These are phyloP conservation scores for Antheraea assamensis DNA, from an alignment of 2,888 invertebrate genomes.

Conservation along the genomic window DNA sequence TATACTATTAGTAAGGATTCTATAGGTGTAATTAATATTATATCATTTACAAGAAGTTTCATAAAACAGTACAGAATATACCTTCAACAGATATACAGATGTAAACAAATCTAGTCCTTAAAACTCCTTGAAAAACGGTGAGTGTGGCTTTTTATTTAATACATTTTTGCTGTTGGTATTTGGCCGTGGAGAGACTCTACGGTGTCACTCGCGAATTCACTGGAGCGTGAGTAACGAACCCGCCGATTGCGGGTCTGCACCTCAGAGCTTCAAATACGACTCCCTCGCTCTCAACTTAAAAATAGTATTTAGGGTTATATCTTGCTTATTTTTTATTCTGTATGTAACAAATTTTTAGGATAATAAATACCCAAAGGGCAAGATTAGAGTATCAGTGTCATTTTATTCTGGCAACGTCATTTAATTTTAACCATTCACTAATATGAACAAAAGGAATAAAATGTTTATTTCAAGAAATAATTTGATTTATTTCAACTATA, in stretches of 20 bases:
- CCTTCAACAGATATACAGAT: conserved; percentile 26
- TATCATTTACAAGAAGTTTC: conserved; percentile 9
- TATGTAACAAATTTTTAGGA: not conserved
- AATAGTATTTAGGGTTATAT: not conserved
- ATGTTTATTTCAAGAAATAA: too few relatives aligned
- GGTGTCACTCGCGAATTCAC: conserved; percentile 72
- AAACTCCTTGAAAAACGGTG: conserved; percentile 64
- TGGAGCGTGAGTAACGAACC: conserved; percentile 76
- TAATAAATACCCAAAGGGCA: not conserved
- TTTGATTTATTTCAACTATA: too few relatives aligned
- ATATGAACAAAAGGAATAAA: too few relatives aligned
- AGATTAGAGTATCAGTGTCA: not conserved
- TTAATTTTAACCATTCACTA: not conserved
- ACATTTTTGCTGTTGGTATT: conserved; percentile 66
- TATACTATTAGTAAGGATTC: too few relatives aligned
- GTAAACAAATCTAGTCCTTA: conserved; percentile 50
- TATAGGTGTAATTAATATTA: not conserved
- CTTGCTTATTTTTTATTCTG: not conserved
- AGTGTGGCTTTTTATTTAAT: conserved; percentile 68
- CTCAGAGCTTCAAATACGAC: conserved; percentile 31
- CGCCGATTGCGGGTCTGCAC: conserved; percentile 51
- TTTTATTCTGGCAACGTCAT: not conserved
- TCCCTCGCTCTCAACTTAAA: conserved; percentile 28
- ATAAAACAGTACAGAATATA: not conserved
- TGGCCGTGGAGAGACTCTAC: conserved; percentile 63